These are phyloP conservation scores for Gobio occitaniae DNA, from an alignment of 2,797 vertebrate genomes.

Conservation along the genomic window DNA sequence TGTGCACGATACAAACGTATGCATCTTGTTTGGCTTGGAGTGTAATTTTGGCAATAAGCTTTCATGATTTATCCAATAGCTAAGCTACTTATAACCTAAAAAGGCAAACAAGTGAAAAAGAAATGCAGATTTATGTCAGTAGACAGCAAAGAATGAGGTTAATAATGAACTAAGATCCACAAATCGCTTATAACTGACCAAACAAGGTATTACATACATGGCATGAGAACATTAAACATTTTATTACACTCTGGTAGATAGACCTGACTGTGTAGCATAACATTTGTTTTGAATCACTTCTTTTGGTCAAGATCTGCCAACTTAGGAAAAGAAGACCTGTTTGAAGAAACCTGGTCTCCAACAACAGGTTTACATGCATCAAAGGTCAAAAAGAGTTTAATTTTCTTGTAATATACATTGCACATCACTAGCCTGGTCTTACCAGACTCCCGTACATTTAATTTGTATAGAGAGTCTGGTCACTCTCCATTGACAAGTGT, in stretches of 20 bases:
- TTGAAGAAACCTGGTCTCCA: too few species aligned
- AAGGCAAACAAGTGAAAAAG: background rate
- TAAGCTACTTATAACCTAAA: background rate
- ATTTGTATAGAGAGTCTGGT: too few species aligned
- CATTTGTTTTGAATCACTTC: too few species aligned
- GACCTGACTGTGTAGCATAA: background rate
- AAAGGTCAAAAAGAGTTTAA: too few species aligned
- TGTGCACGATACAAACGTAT: background rate
- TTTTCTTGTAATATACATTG: too few species aligned
- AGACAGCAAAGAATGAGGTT: background rate
- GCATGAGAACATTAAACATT: background rate
- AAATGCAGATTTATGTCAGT: background rate
- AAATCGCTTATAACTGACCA: background rate
- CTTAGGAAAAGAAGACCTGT: too few species aligned
- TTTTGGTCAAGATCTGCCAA: too few species aligned
- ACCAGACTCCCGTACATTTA: too few species aligned
- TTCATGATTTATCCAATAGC: background rate
- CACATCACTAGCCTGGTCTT: too few species aligned
- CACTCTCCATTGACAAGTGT: too few species aligned
- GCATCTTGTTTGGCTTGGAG: background rate
- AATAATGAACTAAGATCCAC: background rate
- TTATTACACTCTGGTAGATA: background rate
- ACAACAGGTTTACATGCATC: too few species aligned
- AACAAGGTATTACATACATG: background rate
- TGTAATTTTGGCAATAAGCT: too few species aligned